phyloP scores from a whole-genome alignment of 2,888 invertebrate species.

The Plagiodera versicolora region DNA sequence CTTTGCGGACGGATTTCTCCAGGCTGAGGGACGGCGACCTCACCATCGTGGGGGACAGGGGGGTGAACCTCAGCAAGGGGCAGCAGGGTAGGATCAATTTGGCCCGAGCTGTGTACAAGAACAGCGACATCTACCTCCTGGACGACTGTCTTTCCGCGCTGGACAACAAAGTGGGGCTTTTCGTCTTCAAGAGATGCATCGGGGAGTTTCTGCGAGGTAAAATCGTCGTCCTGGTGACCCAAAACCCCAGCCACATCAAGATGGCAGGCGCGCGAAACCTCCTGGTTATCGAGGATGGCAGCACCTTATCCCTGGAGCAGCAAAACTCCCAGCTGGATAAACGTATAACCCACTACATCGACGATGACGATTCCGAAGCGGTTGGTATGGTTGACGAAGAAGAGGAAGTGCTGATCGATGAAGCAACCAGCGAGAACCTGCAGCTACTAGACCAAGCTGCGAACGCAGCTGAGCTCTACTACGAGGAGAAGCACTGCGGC shows the following conservation, averaged over 20 bases:
- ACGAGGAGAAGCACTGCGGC: conserved; percentile 42
- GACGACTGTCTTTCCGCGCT: conserved; percentile 44
- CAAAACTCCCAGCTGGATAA: conserved; percentile 35
- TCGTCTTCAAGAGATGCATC: conserved; percentile 43
- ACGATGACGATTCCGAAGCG: conserved; percentile 29
- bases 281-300: conserved; percentile 38
- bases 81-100: conserved; percentile 51
- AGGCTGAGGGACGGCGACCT: conserved; percentile 46
- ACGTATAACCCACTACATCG: conserved; percentile 39
- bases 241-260: conserved; percentile 42
- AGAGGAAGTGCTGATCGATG: conserved; percentile 21
- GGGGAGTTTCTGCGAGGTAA: conserved; percentile 42
- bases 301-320: conserved; percentile 32
- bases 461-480: conserved; percentile 32
- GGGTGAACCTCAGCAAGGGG: conserved; percentile 65
- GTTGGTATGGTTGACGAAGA: conserved; percentile 21
- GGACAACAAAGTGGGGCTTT: conserved; percentile 39
- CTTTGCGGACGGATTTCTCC: conserved; percentile 58
- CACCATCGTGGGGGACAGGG: conserved; percentile 66
- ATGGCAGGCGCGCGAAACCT: conserved; percentile 34
- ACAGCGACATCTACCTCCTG: conserved; percentile 44
- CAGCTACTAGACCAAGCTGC: conserved; percentile 14
- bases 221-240: conserved; percentile 42
- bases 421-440: conserved; percentile 23
- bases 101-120: conserved; percentile 44